These are phyloP conservation scores for Tachystola acroxantha DNA, from an alignment of 2,888 invertebrate species.

Conservation along the genomic window DNA sequence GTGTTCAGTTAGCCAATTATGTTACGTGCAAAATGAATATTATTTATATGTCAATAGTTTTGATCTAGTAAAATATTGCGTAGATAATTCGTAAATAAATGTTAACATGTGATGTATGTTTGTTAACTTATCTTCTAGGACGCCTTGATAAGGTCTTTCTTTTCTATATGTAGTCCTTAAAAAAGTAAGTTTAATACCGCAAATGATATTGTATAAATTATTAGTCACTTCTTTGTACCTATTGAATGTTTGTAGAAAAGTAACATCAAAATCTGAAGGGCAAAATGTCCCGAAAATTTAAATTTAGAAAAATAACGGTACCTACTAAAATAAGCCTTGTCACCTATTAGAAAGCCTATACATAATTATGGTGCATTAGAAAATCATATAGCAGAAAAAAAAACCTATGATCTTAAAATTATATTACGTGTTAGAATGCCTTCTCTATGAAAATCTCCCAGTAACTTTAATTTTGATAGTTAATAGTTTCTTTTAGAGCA, in stretches of 20 bases:
- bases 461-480: constrained; percentile 15
- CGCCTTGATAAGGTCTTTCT: constrained; percentile 8
- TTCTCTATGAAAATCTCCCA: constrained; percentile 18
- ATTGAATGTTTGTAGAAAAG: background rate
- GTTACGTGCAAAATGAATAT: constrained; percentile 11
- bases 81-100: constrained; percentile 1
- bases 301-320: constrained; percentile 40
- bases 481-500: constrained; percentile 13
- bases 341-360: constrained; percentile 48
- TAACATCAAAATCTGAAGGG: constrained; percentile 1
- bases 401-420: constrained; percentile 20
- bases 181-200: background rate
- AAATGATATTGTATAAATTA: constrained; percentile 1
- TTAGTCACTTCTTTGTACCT: background rate
- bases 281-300: background rate
- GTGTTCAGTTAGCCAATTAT: constrained; percentile 2
- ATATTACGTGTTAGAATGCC: constrained; percentile 25
- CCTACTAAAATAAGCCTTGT: constrained; percentile 63
- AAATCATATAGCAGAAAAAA: constrained; percentile 15
- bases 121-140: constrained; percentile 6
- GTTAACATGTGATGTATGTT: background rate
- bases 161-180: constrained; percentile 4
- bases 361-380: constrained; percentile 53
- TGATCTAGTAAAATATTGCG: constrained; percentile 10
- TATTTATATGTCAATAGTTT: constrained; percentile 12